A percentile compares a stretch with the other conserved stretches of the same genome.
Evolutionary conservation across 2,888 invertebrate species (phyloP).

Genomic region (Cosmia pyralina): DNA sequence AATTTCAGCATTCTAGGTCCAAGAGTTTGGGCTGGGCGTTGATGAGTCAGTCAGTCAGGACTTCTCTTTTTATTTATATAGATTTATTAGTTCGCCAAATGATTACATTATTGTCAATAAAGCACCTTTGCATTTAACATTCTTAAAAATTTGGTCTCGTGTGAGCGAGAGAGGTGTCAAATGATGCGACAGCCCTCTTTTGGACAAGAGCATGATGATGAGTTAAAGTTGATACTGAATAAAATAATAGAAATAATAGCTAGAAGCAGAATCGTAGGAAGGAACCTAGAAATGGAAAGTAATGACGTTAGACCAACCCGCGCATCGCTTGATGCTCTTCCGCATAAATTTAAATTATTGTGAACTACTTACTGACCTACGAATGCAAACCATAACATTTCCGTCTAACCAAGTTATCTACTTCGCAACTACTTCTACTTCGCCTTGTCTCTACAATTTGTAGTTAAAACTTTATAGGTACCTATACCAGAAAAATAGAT

Average conservation of each 20-base stretch:
- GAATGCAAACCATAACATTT: constrained; percentile 78
- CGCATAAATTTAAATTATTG: constrained; percentile 73
- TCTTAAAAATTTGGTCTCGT: no score
- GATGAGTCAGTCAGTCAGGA: no score
- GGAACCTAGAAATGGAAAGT: constrained; percentile 67
- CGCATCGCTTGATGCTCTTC: constrained; percentile 67
- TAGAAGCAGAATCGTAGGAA: background rate
- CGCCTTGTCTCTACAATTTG: constrained; percentile 21
- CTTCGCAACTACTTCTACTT: constrained; percentile 62
- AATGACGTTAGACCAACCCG: constrained; percentile 50
- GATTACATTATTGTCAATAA: no score
- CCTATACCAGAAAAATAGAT: constrained; percentile 26
- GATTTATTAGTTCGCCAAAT: no score
- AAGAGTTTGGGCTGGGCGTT: no score
- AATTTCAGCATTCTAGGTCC: no score
- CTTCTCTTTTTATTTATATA: no score
- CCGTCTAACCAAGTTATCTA: constrained; percentile 73
- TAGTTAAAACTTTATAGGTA: constrained; percentile 26
- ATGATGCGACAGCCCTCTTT: no score
- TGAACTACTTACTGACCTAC: constrained; percentile 73
- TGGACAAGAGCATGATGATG: background rate
- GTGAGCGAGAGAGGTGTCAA: no score
- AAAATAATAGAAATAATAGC: background rate
- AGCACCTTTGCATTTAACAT: no score
- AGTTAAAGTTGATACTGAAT: background rate